phyloP scores from a whole-genome alignment of 1,140 invertebrate genomes.

The Drosophila littoralis region DNA sequence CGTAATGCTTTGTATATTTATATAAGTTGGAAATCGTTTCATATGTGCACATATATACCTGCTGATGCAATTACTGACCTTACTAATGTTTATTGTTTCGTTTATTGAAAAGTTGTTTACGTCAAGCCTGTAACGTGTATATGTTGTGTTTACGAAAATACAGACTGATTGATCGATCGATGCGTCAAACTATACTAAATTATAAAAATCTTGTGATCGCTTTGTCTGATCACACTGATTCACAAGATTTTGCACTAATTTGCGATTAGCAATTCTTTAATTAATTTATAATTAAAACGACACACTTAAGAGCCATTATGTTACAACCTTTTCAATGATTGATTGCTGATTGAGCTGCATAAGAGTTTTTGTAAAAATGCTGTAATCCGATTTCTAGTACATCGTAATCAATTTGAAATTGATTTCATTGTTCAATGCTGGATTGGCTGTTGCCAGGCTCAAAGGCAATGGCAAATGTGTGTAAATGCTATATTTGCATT shows the following conservation, averaged over 20 bases:
- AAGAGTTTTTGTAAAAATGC: neutral
- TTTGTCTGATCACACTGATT: neutral
- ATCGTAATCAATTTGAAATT: slow-evolving; percentile 10
- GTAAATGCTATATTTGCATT: slow-evolving; percentile 27
- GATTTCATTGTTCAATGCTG: slow-evolving; percentile 17
- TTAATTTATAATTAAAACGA: neutral
- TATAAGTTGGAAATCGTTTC: too few species aligned
- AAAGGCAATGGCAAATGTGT: neutral
- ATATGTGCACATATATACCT: slow-evolving; percentile 12
- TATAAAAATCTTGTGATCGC: neutral
- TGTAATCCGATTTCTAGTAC: neutral
- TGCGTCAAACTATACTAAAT: slow-evolving; percentile 3
- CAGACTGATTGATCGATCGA: too few species aligned
- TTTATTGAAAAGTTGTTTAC: slow-evolving; percentile 38
- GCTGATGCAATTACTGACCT: slow-evolving; percentile 54
- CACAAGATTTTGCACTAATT: neutral
- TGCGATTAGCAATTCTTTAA: neutral
- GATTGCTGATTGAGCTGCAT: neutral
- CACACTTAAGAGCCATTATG: slow-evolving; percentile 3
- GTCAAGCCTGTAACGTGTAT: neutral
- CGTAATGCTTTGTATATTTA: neutral
- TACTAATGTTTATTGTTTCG: slow-evolving; percentile 31
- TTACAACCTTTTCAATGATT: neutral
- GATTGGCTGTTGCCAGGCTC: slow-evolving; percentile 29
- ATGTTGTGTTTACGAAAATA: too few species aligned